Conservation (phyloP, 2,797 vertebrate species). For the Melanotaenia trifasciata region DNA sequence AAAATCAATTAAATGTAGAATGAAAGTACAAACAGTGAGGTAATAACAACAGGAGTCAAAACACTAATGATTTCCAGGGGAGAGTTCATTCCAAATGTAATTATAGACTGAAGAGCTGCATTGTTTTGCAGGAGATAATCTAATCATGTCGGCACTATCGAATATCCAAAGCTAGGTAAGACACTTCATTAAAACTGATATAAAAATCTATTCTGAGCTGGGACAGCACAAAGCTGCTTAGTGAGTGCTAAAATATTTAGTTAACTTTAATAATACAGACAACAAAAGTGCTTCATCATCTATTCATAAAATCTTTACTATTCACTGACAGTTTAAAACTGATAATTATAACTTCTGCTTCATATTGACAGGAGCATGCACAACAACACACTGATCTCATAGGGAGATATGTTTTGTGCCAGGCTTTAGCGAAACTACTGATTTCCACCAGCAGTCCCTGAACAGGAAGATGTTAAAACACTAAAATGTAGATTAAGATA, state of each 20-base stretch:
- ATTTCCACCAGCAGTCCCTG: too few relatives aligned
- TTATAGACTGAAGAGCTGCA: not conserved
- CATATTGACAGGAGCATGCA: too few relatives aligned
- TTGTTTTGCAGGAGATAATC: not conserved
- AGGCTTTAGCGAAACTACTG: too few relatives aligned
- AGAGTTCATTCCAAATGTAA: not conserved
- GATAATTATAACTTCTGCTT: too few relatives aligned
- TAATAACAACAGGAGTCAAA: not conserved
- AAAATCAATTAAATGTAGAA: not conserved
- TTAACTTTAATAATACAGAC: not conserved
- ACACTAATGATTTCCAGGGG: not conserved
- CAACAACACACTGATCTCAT: too few relatives aligned
- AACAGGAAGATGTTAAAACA: too few relatives aligned
- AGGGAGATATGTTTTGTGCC: too few relatives aligned
- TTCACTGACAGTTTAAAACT: not conserved
- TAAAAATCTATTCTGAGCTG: not conserved
- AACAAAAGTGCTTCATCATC: not conserved
- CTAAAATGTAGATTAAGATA: too few relatives aligned
- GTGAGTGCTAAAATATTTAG: not conserved
- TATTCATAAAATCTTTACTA: not conserved
- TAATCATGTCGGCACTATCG: not conserved
- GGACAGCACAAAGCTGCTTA: not conserved
- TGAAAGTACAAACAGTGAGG: not conserved
- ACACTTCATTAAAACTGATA: slow-evolving; percentile 1
- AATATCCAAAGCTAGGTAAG: not conserved